Percentiles rank a stretch among this genome's conserved stretches.
Evolutionary conservation across 2,113 vertebrate species (phyloP).

Genomic region (Bos taurus): ARS-UCD2.0 NC_037345.1:53193001-53193500

Average conservation of each 20-base stretch:
- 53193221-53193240: neutral
- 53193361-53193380: neutral
- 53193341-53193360: no score
- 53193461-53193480: neutral
- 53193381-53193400: neutral
- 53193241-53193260: neutral
- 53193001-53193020: neutral
- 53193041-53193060: neutral
- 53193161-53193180: neutral
- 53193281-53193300: neutral
- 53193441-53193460: neutral
- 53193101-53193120: neutral
- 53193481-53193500: neutral
- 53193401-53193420: neutral
- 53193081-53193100: neutral
- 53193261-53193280: neutral
- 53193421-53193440: neutral
- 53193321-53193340: no score
- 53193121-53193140: neutral
- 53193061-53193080: neutral
- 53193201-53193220: neutral
- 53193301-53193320: neutral
- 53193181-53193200: neutral
- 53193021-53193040: neutral
- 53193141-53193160: neutral